Base-by-base conservation (phyloP, 2,888 invertebrate genomes). In the Drosophila quasianomalipes region DNA sequence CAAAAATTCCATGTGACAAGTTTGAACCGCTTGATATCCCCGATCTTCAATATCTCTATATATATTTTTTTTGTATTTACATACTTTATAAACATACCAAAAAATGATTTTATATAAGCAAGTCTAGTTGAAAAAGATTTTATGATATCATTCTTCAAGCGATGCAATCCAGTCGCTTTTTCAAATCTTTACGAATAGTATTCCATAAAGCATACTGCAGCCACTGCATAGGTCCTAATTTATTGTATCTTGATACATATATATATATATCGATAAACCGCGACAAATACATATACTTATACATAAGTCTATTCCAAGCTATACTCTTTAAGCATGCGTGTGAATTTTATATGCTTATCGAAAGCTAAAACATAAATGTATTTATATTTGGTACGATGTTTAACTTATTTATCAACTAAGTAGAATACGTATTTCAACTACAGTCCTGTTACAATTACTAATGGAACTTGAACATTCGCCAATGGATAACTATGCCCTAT, bases 161-260 rank as follows among this genome's bases (percentile, higher is more conserved):
- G 55, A 65, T 59, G 64, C 64, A 55, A 76, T 60, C 70, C 69
- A 70, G 63, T 68, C 79, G 79, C 76, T 78, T 63, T 76, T 70
- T 76, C 62, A 74, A 66, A 61, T 71, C 76, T 67, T 70, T 76
- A 74, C 66, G 51, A 44, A 74, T 72, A 87, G 89, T 87, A 89
- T 87, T 85, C 79, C 79, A 79, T 14, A 55, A 55, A 51, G 62
- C 65, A 62, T 75, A 67, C 61, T 74, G 61, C 80, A 63, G 82
- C 62, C 76, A 61, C 7, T 58, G 41, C 64, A 74, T 70, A 60
- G 65, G 55, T 58, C 59, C 37, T 59, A 62, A 53, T 19, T 30
- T 72, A 59, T 66, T 61, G 57, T 72, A 72, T 60, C 49, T 26
- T 37, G 9, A 64, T 76, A 53, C 1, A 51, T 59, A 53, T 60